Conservation (phyloP, 1,140 invertebrate genomes). For the Drosophila ironensis region DNA sequence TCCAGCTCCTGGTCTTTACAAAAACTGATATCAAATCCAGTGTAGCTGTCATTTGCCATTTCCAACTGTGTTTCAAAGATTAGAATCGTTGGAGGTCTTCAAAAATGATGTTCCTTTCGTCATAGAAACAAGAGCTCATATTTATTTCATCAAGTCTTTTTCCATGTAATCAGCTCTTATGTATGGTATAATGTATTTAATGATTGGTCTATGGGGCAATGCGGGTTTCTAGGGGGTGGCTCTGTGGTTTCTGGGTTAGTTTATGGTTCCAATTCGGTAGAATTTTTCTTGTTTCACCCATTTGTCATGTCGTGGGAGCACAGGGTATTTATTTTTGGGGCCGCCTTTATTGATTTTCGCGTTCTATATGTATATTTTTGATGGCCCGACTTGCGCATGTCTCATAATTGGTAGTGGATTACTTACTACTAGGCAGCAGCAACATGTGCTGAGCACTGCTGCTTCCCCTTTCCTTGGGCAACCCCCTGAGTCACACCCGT, state of each 20-base stretch:
- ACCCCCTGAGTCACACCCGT: too few relatives aligned
- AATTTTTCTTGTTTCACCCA: neutral
- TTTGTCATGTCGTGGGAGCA: conserved; percentile 27
- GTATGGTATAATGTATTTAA: too few relatives aligned
- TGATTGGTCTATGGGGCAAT: too few relatives aligned
- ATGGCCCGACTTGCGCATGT: conserved; percentile 6
- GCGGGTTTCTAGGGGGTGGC: neutral
- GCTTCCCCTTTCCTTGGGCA: neutral
- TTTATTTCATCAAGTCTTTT: too few relatives aligned
- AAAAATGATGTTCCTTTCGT: too few relatives aligned
- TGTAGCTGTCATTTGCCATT: too few relatives aligned
- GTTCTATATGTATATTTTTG: conserved; percentile 21
- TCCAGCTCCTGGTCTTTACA: too few relatives aligned
- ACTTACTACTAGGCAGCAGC: conserved; percentile 25
- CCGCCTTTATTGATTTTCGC: conserved; percentile 37
- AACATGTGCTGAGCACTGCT: conserved; percentile 10
- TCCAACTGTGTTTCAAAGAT: too few relatives aligned
- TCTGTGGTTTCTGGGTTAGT: neutral
- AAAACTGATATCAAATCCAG: too few relatives aligned
- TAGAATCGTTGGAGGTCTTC: too few relatives aligned
- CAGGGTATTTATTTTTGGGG: conserved; percentile 20
- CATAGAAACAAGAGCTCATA: too few relatives aligned
- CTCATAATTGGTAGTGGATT: conserved; percentile 18
- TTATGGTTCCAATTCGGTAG: neutral
- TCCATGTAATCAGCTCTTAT: too few relatives aligned